Base-by-base conservation (phyloP, 2,888 invertebrate species). In the Ellobium chinense region DNA sequence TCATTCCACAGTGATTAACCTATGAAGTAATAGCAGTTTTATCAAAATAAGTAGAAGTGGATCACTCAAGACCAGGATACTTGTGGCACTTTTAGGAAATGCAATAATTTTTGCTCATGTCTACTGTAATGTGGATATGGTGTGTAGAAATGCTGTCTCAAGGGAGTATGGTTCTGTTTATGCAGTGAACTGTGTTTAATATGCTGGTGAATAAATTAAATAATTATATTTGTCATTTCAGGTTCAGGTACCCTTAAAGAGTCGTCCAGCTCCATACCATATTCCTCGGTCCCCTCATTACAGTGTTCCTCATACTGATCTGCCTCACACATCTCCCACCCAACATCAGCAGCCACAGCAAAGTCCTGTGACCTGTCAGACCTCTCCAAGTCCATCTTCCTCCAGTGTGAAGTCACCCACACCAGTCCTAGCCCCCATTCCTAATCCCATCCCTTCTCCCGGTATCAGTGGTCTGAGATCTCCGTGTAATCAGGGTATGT, bases 181-280 rank as follows among this genome's bases (percentile, higher is more conserved):
- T n/a, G n/a, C n/a, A n/a, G n/a, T n/a, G n/a, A n/a, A n/a, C n/a
- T n/a, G n/a, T n/a, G n/a, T n/a, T n/a, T n/a, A n/a, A n/a, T n/a
- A n/a, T n/a, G n/a, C n/a, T n/a, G n/a, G n/a, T n/a, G n/a, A n/a
- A n/a, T n/a, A n/a, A n/a, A n/a, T n/a, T n/a, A n/a, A n/a, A n/a
- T 34, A 46, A 46, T 56, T 37, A 24, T 37, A 24, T 63, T 36
- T 74, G 62, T 78, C 9, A n/a, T 36, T 68, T 66, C 24, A 83
- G 83, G 83, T 91, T 9, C 90, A 90, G 72, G 88, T 91, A 60
- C 91, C 91, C 36, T 75, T 91, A 58, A 88, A 87, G 75, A 84
- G 85, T 54, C 81, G 91, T 62, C 85, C 87, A 39, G 89, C 90
- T 63, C 90, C 90, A 9, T 91, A 91, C 78, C 90, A 91, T 81